These are phyloP conservation scores for Aegithalos caudatus DNA, from an alignment of 2,113 vertebrate species.

Conservation along the genomic window DNA sequence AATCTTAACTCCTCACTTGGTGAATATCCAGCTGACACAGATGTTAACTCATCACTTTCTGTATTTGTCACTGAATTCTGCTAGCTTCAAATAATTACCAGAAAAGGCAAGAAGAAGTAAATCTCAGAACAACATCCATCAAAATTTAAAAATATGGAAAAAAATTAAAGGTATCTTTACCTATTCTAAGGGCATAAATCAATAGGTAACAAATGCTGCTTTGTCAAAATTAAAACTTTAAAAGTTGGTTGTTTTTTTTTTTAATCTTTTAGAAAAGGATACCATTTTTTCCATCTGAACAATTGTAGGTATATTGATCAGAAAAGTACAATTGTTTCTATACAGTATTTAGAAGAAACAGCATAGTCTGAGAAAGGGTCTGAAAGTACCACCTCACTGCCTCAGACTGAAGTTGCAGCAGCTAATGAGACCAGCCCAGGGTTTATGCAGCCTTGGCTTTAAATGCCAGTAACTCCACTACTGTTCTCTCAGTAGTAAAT, in stretches of 20 bases:
- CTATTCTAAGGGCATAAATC: rapidly evolving
- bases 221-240: background rate
- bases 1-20: background rate
- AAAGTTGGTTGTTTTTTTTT: too few species aligned
- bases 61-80: background rate
- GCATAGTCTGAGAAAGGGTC: background rate
- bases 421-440: background rate
- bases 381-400: background rate
- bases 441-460: background rate
- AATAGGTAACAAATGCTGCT: background rate
- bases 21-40: background rate
- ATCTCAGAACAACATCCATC: background rate
- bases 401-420: background rate
- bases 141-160: background rate
- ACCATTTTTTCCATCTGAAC: background rate
- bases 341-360: background rate
- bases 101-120: background rate
- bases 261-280: background rate
- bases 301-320: background rate
- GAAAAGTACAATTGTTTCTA: background rate
- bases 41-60: background rate
- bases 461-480: background rate
- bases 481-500: background rate
- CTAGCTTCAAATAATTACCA: background rate
- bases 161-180: background rate